Evolutionary conservation across 2,113 vertebrate species (phyloP).

Genomic region (Reinhardtius hippoglossoides): DNA sequence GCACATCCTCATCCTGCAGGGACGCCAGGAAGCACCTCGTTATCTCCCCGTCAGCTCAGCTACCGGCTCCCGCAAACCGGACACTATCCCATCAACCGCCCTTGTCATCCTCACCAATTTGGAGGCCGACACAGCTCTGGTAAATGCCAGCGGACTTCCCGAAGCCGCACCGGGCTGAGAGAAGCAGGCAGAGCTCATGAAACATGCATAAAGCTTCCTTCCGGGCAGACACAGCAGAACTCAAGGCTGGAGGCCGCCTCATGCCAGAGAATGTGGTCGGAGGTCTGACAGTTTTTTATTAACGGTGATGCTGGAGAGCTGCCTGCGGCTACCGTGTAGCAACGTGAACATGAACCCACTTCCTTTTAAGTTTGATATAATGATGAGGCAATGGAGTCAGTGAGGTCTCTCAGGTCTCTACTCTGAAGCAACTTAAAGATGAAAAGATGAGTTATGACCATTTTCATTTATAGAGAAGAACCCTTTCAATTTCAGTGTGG

Average conservation of each 20-base stretch:
- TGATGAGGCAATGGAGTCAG: constrained; percentile 35
- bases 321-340: not conserved
- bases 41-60: constrained; percentile 59
- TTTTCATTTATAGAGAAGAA: no score
- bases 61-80: constrained; percentile 10
- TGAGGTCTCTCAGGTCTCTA: no score
- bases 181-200: not conserved
- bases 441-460: no score
- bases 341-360: constrained; percentile 3
- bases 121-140: constrained; percentile 26
- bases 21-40: constrained; percentile 46
- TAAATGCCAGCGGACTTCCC: constrained; percentile 29
- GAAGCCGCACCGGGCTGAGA: no score
- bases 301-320: not conserved
- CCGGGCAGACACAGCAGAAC: not conserved
- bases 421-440: no score
- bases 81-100: constrained; percentile 39
- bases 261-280: constrained; percentile 8
- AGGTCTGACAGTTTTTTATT: constrained; percentile 34
- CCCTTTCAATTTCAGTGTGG: no score
- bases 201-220: not conserved
- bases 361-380: constrained; percentile 17
- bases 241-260: not conserved
- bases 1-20: constrained; percentile 47
- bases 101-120: constrained; percentile 30